Evolutionary conservation across 2,113 vertebrate species (phyloP), one percentile per base, ranked within the genome.

Genomic region (Larimichthys polyactis): DNA sequence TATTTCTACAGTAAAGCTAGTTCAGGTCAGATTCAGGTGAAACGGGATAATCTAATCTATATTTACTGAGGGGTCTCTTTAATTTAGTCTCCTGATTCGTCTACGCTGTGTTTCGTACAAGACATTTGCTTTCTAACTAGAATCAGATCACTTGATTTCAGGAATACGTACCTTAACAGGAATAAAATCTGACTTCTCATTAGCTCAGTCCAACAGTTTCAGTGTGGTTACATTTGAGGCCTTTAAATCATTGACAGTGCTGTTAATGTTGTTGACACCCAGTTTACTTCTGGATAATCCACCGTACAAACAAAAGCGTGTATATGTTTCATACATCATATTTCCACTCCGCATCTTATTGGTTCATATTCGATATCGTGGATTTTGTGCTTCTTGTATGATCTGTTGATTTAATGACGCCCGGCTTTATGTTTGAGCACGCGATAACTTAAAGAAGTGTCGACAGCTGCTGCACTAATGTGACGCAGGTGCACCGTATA

Each of bases 401-500:
- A 71, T 15, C 16, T 74, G 11, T 40, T 29, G 46, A 62, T 62
- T 27, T 12, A 17, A 64, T 46, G 40, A 65, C 58, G 36, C 40
- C 7, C 2, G 48, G 24, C 29, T 51, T 44, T 36, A 0, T 36
- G 22, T 64, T 44, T 19, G 54, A 78, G 40, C 63, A 52, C 49
- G 11, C 16, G 48, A 22, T 66, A 57, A 52, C 49, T 22, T 14
- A 22, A 4, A 46, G 49, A 76, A 3, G 40, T 63, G 67, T 81
- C 54, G 70, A 86, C 70, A 89, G 15, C 48, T 36, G 3, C 69
- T 68, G 17, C 3, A 11, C 19, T 74, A 44, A 58, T 75, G 48
- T 32, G 66, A 75, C 74, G 75, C 78, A 67, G 40, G 60, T 79
- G 81, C 24, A 12, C 27, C 20, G 32, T 78, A 17, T 82, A 62